A percentile compares a stretch with the other conserved stretches of the same genome.
Conservation (phyloP, 1,140 invertebrate species). For the Pseudomyrmex dendroicus region DNA sequence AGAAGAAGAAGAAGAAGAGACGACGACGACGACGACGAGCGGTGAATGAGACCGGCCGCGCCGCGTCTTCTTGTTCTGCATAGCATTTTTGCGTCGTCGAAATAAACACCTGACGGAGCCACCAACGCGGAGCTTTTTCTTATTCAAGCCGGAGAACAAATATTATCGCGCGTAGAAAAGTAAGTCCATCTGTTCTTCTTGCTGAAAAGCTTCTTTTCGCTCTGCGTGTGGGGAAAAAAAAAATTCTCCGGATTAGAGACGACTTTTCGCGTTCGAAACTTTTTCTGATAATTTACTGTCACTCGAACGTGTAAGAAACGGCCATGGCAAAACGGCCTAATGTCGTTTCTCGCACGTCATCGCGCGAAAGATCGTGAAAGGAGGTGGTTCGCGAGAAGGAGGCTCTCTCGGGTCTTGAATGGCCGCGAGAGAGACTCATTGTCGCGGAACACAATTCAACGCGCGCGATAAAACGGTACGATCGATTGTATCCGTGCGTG, state of each 20-base stretch:
- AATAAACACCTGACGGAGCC: slow-evolving; percentile 4
- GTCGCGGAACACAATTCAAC: slow-evolving; percentile 26
- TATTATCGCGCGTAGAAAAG: too few relatives aligned
- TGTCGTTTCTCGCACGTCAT: slow-evolving; percentile 10
- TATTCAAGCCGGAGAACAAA: background rate
- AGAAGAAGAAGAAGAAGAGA: too few relatives aligned
- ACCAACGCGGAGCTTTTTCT: background rate
- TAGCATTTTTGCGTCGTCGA: slow-evolving; percentile 21
- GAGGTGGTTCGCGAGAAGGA: slow-evolving; percentile 24
- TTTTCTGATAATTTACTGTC: slow-evolving; percentile 4
- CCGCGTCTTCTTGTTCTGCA: slow-evolving; percentile 35
- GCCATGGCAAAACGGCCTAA: background rate
- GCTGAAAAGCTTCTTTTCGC: too few relatives aligned
- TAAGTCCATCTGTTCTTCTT: too few relatives aligned
- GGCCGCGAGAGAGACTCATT: slow-evolving; percentile 40
- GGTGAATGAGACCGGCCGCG: slow-evolving; percentile 57
- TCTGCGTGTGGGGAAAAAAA: too few relatives aligned
- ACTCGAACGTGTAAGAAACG: background rate
- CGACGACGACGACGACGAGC: slow-evolving; percentile 20
- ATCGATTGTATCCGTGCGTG: slow-evolving; percentile 64
- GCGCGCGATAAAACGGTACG: slow-evolving; percentile 65
- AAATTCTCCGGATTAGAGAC: too few relatives aligned
- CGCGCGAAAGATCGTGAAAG: slow-evolving; percentile 2
- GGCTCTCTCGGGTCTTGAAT: slow-evolving; percentile 8
- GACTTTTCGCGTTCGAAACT: background rate